Conservation (phyloP, 2,797 vertebrate species). For the Sebastes iracundus region DNA sequence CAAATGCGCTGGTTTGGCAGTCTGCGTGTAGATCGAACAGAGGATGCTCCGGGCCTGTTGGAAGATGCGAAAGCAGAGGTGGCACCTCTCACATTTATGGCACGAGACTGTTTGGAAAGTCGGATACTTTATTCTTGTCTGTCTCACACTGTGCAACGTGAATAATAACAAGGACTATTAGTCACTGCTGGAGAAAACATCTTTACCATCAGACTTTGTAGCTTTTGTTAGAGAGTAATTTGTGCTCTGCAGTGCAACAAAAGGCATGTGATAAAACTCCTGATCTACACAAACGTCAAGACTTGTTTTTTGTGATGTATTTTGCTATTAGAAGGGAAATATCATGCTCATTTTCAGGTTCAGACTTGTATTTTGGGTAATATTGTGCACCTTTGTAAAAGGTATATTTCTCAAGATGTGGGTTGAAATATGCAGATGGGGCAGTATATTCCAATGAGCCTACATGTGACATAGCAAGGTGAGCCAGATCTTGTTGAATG, state of each 20-base stretch:
- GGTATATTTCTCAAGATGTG: too few relatives aligned
- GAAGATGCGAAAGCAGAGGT: conserved; percentile 30
- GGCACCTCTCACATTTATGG: conserved; percentile 15
- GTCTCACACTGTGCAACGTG: conserved; percentile 12
- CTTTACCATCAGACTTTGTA: background rate
- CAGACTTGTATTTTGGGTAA: background rate
- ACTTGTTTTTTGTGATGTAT: background rate
- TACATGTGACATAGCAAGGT: rapidly evolving
- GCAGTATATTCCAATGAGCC: too few relatives aligned
- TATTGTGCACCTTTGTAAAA: background rate
- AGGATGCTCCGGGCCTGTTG: conserved; percentile 2
- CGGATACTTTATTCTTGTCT: conserved; percentile 9
- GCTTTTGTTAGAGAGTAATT: background rate
- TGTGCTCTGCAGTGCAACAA: background rate
- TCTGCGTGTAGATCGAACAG: background rate
- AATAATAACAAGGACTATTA: conserved; percentile 5
- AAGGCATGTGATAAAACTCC: background rate
- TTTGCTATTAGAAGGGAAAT: background rate
- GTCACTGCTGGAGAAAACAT: background rate
- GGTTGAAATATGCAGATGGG: too few relatives aligned
- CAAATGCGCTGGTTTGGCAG: conserved; percentile 34
- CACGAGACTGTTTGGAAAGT: conserved; percentile 14
- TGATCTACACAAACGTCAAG: background rate
- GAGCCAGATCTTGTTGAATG: too few relatives aligned
- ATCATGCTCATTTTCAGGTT: background rate